phyloP scores from a whole-genome alignment of 2,113 vertebrate species.

The Prionailurus bengalensis region DNA sequence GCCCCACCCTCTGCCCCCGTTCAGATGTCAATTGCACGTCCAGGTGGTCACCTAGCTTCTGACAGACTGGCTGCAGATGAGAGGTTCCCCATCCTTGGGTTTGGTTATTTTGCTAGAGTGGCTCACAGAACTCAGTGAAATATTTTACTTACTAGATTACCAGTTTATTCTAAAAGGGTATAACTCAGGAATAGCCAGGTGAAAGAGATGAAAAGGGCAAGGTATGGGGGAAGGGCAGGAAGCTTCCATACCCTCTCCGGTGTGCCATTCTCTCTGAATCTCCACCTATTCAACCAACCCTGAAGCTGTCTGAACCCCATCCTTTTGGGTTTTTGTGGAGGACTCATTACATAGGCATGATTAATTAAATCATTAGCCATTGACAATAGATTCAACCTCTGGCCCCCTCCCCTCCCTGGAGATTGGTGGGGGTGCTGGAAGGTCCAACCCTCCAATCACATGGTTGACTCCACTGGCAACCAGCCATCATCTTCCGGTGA shows the following conservation, averaged over 20 bases:
- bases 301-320: neutral
- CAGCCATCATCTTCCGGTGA: neutral
- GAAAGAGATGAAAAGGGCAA: neutral
- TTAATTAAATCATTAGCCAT: neutral
- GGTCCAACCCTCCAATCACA: neutral
- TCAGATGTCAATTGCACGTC: neutral
- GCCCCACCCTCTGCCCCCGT: neutral
- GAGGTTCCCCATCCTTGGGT: neutral
- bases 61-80: neutral
- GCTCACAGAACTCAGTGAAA: neutral
- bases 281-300: neutral
- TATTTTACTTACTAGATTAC: neutral
- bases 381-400: neutral
- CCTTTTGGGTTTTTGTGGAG: neutral
- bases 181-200: neutral
- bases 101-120: neutral
- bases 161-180: neutral
- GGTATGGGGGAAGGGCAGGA: neutral
- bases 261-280: neutral
- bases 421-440: neutral
- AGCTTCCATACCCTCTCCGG: neutral
- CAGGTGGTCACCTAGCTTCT: neutral
- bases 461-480: neutral
- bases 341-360: neutral
- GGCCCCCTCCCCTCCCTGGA: neutral